Evolutionary conservation across 2,888 invertebrate genomes (phyloP), one percentile per base, ranked within the genome.

Genomic region (Lottia gigantea): DNA sequence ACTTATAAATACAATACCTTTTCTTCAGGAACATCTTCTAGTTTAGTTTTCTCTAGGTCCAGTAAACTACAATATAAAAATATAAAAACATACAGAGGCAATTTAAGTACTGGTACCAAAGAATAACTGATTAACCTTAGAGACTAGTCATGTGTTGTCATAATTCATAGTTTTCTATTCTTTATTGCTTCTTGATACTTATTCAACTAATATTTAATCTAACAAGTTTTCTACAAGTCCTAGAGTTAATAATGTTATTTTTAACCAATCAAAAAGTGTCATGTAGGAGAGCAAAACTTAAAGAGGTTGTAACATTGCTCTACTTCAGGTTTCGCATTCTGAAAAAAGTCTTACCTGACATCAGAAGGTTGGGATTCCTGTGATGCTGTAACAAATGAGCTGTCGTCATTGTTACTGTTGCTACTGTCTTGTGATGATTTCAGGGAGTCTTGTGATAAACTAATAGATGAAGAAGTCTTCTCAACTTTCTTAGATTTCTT

Each of bases 401-500:
- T 55, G 55, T 55, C 55, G 14, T 55, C 55, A 19, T 11, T 15
- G 19, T 23, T 23, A 55, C 23, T 49, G 31, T 31, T 31, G 31
- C 6, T 31, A 31, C 31, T 40, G 11, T 40, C 40, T 40, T 40
- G 40, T 40, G 40, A 40, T 47, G 68, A 68, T 26, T 62, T 63
- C 47, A 68, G 62, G 15, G 65, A 49, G 8, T 65, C 69, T 16
- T 69, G 61, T 16, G 69, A 69, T 16, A 61, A 45, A 40, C n/a
- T 45, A 25, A 69, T 25, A 63, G 68, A 70, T 70, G 72, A 63
- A 66, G 74, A 66, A 71, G 75, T 26, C 26, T 16, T 45, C 69
- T 74, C 70, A 16, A 46, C 46, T 64, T 71, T 74, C 49, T 72
- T 77, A 25, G 77, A 74, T 40, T 74, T 70, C 45, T 67, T 69